phyloP scores from a whole-genome alignment of 2,797 vertebrate species.

The Alcedo quadribrachys region DNA sequence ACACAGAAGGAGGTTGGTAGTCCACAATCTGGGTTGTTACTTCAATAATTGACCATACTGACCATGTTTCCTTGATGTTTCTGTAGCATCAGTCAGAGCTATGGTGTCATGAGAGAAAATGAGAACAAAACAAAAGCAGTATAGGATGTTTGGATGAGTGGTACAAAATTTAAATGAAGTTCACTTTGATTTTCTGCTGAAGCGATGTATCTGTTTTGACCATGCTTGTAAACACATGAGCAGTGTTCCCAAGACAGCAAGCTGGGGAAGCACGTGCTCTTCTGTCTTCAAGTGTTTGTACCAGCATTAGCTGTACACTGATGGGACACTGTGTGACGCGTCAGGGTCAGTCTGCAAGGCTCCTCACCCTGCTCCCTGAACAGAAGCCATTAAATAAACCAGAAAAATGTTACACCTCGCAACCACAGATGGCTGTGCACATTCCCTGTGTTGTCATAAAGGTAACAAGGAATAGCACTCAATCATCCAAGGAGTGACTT shows the following conservation, averaged over 20 bases:
- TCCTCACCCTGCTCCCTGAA: neutral
- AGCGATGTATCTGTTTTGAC: neutral
- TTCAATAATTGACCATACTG: neutral
- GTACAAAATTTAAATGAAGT: neutral
- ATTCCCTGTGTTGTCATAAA: neutral
- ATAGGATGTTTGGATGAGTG: neutral
- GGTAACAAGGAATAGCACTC: neutral
- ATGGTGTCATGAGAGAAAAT: neutral
- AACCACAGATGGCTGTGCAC: neutral
- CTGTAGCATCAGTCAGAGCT: neutral
- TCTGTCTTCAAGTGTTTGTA: accelerated
- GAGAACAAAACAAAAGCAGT: neutral
- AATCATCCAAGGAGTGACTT: neutral
- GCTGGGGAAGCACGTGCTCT: neutral
- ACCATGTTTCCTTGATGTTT: neutral
- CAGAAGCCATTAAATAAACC: neutral
- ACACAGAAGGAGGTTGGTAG: neutral
- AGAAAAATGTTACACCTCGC: neutral
- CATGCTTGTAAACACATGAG: neutral
- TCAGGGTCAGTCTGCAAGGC: neutral
- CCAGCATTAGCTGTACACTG: neutral
- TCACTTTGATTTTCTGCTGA: neutral
- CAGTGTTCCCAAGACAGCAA: neutral
- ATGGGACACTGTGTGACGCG: accelerated
- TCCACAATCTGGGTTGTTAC: neutral